Conservation (phyloP, 2,797 vertebrate species). For the Coluber constrictor region DNA sequence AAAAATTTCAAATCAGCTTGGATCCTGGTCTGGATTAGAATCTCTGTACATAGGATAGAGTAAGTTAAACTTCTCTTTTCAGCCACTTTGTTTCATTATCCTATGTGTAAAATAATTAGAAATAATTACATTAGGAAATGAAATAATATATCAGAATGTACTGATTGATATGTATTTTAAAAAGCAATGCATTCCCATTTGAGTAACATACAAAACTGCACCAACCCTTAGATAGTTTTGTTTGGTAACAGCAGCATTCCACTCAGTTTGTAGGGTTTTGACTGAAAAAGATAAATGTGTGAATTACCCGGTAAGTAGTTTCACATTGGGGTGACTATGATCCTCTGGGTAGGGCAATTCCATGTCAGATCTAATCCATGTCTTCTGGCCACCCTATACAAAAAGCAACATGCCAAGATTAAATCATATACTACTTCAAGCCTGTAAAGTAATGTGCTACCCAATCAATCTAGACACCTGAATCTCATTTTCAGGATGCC, state of each 20-base stretch:
- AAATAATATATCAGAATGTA: neutral
- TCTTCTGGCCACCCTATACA: neutral
- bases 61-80: neutral
- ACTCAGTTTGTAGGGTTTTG: neutral
- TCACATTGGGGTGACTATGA: neutral
- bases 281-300: slow-evolving; percentile 4
- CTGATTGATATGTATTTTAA: neutral
- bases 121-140: neutral
- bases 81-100: neutral
- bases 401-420: slow-evolving; percentile 26
- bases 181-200: neutral
- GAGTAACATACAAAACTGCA: neutral
- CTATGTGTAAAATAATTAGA: neutral
- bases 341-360: neutral
- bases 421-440: slow-evolving; percentile 30
- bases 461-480: neutral
- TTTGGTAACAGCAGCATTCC: neutral
- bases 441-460: neutral
- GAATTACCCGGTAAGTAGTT: neutral
- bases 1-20: too few species aligned
- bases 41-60: neutral
- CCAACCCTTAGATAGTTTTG: neutral
- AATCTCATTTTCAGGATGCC: slow-evolving; percentile 19
- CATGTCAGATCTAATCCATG: slow-evolving; percentile 3
- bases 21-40: neutral